Conservation (phyloP, 2,888 invertebrate species). For the Nemotelus pantherinus region DNA sequence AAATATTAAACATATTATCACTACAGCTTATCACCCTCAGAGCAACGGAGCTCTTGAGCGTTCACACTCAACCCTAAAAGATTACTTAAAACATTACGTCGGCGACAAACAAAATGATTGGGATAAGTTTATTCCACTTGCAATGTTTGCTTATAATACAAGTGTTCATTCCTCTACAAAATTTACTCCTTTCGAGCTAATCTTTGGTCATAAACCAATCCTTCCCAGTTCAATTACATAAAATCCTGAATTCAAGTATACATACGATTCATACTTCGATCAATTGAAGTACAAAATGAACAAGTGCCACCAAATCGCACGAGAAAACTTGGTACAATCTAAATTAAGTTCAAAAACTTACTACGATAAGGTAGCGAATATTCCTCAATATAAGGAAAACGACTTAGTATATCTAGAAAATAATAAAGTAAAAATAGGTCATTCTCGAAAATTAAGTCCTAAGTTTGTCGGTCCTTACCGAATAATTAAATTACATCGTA, state of each 20-base stretch:
- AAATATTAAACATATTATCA: slow-evolving; percentile 11
- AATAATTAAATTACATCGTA: slow-evolving; percentile 9
- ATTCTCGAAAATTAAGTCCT: slow-evolving; percentile 41
- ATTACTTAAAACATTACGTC: slow-evolving; percentile 55
- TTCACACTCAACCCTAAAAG: slow-evolving; percentile 49
- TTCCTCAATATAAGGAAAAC: slow-evolving; percentile 27
- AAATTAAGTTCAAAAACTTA: slow-evolving; percentile 39
- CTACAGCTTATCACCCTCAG: slow-evolving; percentile 51
- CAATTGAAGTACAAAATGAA: slow-evolving; percentile 46
- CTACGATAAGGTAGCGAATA: slow-evolving; percentile 36
- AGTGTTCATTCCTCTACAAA: too few species aligned
- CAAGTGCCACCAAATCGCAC: slow-evolving; percentile 40
- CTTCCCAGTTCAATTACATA: not conserved
- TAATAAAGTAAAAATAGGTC: slow-evolving; percentile 21
- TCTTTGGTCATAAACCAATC: slow-evolving; percentile 54
- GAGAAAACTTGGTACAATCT: slow-evolving; percentile 40
- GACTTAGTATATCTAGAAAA: slow-evolving; percentile 46
- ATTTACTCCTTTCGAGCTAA: slow-evolving; percentile 53
- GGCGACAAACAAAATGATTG: too few species aligned
- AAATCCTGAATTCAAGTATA: not conserved
- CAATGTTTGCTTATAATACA: slow-evolving; percentile 57
- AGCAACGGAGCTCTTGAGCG: slow-evolving; percentile 12
- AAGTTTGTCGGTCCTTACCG: slow-evolving; percentile 40
- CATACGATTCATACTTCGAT: slow-evolving; percentile 23
- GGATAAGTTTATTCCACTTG: slow-evolving; percentile 53